Conservation (phyloP, 2,113 vertebrate species). For the Salminus brasiliensis region DNA sequence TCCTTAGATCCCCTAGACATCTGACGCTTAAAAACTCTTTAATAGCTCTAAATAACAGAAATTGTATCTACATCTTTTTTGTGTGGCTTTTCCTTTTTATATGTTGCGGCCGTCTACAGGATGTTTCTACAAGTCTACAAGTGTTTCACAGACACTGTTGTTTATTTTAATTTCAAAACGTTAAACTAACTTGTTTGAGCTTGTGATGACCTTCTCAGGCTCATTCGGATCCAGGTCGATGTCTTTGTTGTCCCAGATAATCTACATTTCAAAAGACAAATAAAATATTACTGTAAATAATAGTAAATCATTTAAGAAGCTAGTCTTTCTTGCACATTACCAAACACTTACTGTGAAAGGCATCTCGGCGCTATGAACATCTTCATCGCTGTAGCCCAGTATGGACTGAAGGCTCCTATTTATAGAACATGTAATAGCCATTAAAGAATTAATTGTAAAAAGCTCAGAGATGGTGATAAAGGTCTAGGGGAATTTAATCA, state of each 20-base stretch:
- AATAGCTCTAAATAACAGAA: too few relatives aligned
- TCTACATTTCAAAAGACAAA: slow-evolving; percentile 52
- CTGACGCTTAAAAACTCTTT: too few relatives aligned
- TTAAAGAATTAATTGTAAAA: neutral
- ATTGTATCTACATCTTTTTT: too few relatives aligned
- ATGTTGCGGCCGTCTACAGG: too few relatives aligned
- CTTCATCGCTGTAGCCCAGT: slow-evolving; percentile 42
- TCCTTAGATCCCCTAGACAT: too few relatives aligned
- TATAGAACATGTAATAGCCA: slow-evolving; percentile 1
- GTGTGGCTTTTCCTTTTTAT: too few relatives aligned
- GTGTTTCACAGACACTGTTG: too few relatives aligned
- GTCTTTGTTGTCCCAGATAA: slow-evolving; percentile 61
- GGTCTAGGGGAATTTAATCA: neutral
- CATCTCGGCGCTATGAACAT: neutral
- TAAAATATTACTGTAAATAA: neutral
- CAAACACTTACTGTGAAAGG: slow-evolving; percentile 34
- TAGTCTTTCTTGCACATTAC: neutral
- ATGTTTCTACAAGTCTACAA: too few relatives aligned
- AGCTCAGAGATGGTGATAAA: neutral
- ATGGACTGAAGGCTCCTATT: slow-evolving; percentile 36
- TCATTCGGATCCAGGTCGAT: slow-evolving; percentile 68
- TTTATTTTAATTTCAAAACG: slow-evolving; percentile 1
- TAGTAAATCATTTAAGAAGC: neutral
- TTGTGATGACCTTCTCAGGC: slow-evolving; percentile 65
- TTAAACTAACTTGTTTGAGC: slow-evolving; percentile 67